These are phyloP conservation scores for Subanguina moxae DNA, from an alignment of 1,140 invertebrate species.

Conservation along the genomic window DNA sequence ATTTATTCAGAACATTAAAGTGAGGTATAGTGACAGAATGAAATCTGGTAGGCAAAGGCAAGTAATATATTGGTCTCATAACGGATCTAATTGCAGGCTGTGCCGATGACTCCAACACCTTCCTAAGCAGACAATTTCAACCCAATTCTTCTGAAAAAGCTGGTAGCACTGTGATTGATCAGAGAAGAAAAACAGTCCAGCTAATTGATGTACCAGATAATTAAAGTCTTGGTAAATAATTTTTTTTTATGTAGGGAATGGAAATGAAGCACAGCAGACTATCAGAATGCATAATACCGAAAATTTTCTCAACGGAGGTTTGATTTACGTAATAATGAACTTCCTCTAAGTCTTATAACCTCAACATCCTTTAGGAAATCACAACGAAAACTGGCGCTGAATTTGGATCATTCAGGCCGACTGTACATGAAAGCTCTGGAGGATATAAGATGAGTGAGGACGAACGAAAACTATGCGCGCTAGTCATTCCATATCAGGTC, in stretches of 20 bases:
- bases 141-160: conserved; percentile 34
- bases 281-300: conserved; percentile 43
- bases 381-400: conserved; percentile 28
- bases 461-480: conserved; percentile 39
- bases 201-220: conserved; percentile 11
- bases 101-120: conserved; percentile 31
- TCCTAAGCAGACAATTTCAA: conserved; percentile 39
- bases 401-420: conserved; percentile 44
- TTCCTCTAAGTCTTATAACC: not conserved
- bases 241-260: conserved; percentile 8
- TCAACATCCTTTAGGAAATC: conserved; percentile 9
- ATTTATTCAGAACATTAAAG: conserved; percentile 35
- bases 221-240: not conserved
- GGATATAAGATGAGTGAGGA: conserved; percentile 31
- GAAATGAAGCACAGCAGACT: conserved; percentile 25
- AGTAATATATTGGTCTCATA: not conserved
- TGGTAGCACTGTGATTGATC: conserved; percentile 38
- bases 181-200: conserved; percentile 30
- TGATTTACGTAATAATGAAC: not conserved
- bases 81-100: conserved; percentile 3
- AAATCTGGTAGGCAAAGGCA: not conserved
- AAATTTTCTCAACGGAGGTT: conserved; percentile 2
- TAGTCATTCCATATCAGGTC: conserved; percentile 44
- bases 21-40: conserved; percentile 29
- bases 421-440: conserved; percentile 32